Base-by-base conservation (phyloP, 2,113 vertebrate species). In the Charadrius vociferus region DNA sequence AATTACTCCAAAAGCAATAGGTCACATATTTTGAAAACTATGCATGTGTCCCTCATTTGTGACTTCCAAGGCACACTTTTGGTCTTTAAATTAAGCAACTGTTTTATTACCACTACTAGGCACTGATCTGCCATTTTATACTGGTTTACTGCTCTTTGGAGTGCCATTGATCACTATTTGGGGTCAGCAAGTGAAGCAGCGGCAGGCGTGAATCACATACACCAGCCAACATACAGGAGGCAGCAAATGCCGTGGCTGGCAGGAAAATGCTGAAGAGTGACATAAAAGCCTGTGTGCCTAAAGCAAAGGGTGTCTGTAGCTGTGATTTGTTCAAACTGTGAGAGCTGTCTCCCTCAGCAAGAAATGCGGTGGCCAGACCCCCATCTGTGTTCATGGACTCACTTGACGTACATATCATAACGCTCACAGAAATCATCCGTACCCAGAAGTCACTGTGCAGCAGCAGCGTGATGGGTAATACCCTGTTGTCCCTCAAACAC, bases 291-390 rank as follows among this genome's bases (percentile, higher is more conserved):
- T 50, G 24, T 14, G 3, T 65, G 80, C 95, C 88, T 24, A 7
- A 87, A 95, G 93, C 82, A 50, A 86, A 85, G 58, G 39, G 85
- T 94, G 63, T 86, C 90, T 49, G 32, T 87, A 72, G 79, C 71
- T 68, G 79, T 82, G 65, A 18, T 90, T 55, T 95, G 86, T 97
- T 81, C 93, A 91, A 73, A 47, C 74, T 65, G 55, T 34, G 89
- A 93, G 93, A 53, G 61, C 74, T 83, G 78, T 90, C 62, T 94
- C 56, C 22, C 79, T 58, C 32, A 52, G 77, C 53, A 80, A 96
- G 68, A 96, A 88, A 65, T 39, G 68, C 79, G 95, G 66, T 14
- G 36, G 52, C 52, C 58, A 83, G 30, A 53, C 52, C 63, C 91
- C 72, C 52, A 2, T 74, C n/a, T 47, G 24, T 77, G 53, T 62